Evolutionary conservation across 2,888 invertebrate genomes (phyloP), one percentile per base, ranked within the genome.

Genomic region (Nymphalis c-album): DNA sequence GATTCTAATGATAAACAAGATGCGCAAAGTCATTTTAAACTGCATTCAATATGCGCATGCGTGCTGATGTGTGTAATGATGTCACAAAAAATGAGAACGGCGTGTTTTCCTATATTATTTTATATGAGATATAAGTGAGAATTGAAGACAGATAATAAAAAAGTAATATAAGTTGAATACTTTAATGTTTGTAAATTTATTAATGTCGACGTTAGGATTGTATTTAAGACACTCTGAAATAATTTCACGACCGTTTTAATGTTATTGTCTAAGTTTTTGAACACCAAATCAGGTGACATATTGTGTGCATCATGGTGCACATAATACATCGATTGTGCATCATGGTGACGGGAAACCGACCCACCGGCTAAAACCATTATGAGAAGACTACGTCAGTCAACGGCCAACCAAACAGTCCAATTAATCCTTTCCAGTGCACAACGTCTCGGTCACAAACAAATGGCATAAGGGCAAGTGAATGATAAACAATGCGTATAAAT

Each of bases 1-100:
- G 87, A 85, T 87, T 86, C 81, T 85, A 85, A 85, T 86, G 85
- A 86, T 82, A 79, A 85, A 80, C 78, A 71, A 79, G 79, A 75
- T 69, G 74, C 73, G 76, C 81, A 80, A 82, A 82, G 84, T 84
- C 83, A 82, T 86, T 85, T 86, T 76, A 83, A 81, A 80, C 78
- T 78, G 80, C 83, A 81, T 77, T 77, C 76, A 76, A 75, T 74
- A 74, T 75, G 68, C 64, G 69, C 71, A 72, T 79, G 74, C 74
- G 71, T 61, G 72, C 72, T 73, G 78, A 80, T 80, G 80, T 80
- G 81, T 75, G 73, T 66, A 68, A 70, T 83, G 80, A 85, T 80
- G 80, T 71, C 74, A 77, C 78, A 81, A 86, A 86, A 85, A 86
- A 84, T 83, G 79, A 79, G 79, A 81, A 82, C 81, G 78, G 72